These are phyloP conservation scores for Acestrorhynchus altus DNA, from an alignment of 2,797 vertebrate species.

Conservation along the genomic window DNA sequence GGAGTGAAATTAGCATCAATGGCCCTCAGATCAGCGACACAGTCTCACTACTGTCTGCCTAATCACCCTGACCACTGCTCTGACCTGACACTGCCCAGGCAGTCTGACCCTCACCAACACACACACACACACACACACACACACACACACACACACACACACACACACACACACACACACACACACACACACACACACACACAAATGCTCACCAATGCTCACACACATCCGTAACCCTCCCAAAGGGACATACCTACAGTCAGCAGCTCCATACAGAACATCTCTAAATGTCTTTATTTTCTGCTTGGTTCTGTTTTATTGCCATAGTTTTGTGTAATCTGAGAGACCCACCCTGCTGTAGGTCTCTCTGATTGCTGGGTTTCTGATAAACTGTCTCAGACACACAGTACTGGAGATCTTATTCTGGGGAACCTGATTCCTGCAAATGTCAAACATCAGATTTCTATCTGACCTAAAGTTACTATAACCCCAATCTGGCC, in stretches of 20 bases:
- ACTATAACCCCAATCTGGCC: no score
- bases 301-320: not conserved
- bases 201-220: not conserved
- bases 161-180: constrained; percentile 7
- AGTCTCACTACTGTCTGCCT: constrained; percentile 71
- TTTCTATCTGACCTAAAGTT: no score
- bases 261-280: not conserved
- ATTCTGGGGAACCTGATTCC: no score
- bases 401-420: no score
- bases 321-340: no score
- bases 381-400: no score
- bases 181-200: not conserved
- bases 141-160: constrained; percentile 2
- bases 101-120: constrained; percentile 41
- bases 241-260: no score
- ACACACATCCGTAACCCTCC: no score
- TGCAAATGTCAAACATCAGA: no score
- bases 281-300: not conserved
- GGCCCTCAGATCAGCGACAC: constrained; percentile 63
- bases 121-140: constrained; percentile 22
- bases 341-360: no score
- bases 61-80: constrained; percentile 66
- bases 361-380: no score
- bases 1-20: constrained; percentile 57
- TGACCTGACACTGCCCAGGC: constrained; percentile 58